A percentile compares a stretch with the other conserved stretches of the same genome.
Conservation (phyloP, 2,113 vertebrate genomes). For the Cathartes aura region DNA sequence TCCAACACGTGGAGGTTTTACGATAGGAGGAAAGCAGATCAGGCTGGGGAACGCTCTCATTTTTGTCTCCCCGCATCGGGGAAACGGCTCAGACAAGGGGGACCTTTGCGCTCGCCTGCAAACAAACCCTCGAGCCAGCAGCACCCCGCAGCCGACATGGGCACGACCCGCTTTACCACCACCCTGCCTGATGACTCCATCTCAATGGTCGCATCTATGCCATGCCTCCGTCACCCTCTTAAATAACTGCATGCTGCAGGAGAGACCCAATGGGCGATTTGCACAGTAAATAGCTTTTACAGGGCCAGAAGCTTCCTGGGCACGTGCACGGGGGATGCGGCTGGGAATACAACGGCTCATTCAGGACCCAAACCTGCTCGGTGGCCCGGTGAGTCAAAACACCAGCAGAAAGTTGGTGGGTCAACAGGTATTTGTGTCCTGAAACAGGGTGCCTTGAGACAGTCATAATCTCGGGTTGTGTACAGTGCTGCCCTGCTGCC, state of each 20-base stretch:
- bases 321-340: rapidly evolving
- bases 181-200: background rate
- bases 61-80: background rate
- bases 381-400: background rate
- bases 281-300: background rate
- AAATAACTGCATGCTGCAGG: background rate
- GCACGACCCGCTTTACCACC: background rate
- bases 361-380: background rate
- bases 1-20: background rate
- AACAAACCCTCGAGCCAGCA: background rate
- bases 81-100: background rate
- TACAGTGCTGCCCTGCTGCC: rapidly evolving
- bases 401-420: background rate
- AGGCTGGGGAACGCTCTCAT: background rate
- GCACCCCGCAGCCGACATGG: rapidly evolving
- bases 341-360: rapidly evolving
- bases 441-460: rapidly evolving
- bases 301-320: background rate
- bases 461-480: rapidly evolving
- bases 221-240: background rate
- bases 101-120: background rate
- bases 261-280: rapidly evolving
- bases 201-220: rapidly evolving
- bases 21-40: background rate
- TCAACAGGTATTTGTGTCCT: background rate